Evolutionary conservation across 2,113 vertebrate species (phyloP).

Genomic region (Oenanthe melanoleuca): DNA sequence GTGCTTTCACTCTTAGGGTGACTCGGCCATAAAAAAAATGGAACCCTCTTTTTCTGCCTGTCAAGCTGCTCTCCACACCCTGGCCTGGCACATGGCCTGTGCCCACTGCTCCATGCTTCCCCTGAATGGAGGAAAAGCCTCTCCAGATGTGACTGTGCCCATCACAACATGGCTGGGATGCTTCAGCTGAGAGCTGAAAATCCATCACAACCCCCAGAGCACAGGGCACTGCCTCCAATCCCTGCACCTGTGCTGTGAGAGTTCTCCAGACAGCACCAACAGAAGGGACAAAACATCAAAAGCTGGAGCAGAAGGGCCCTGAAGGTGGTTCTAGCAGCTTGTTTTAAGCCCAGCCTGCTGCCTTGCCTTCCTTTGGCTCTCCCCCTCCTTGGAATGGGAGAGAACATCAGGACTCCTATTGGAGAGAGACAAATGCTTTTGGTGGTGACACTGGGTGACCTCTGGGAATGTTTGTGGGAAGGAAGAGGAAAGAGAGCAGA

Average conservation of each 20-base stretch:
- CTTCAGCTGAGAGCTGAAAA: neutral
- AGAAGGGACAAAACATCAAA: neutral
- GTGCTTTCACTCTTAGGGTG: neutral
- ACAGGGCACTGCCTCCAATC: neutral
- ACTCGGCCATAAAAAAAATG: neutral
- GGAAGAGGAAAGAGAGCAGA: neutral
- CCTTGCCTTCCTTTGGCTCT: neutral
- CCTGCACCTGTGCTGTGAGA: fast-evolving
- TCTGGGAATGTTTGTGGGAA: neutral
- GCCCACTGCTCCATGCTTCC: fast-evolving
- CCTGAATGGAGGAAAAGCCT: neutral
- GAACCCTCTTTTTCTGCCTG: neutral
- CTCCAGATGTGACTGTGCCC: neutral
- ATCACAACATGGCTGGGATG: neutral
- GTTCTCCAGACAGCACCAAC: neutral
- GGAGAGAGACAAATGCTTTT: neutral
- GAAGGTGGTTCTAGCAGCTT: neutral
- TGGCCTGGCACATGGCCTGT: fast-evolving
- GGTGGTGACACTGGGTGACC: neutral
- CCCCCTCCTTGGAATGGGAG: neutral
- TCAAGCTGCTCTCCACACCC: neutral
- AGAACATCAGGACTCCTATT: neutral
- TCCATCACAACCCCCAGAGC: neutral
- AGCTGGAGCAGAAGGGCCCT: neutral
- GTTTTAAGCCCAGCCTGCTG: neutral